phyloP scores from a whole-genome alignment of 1,140 invertebrate species.

The Propsilocerus akamusi region DNA sequence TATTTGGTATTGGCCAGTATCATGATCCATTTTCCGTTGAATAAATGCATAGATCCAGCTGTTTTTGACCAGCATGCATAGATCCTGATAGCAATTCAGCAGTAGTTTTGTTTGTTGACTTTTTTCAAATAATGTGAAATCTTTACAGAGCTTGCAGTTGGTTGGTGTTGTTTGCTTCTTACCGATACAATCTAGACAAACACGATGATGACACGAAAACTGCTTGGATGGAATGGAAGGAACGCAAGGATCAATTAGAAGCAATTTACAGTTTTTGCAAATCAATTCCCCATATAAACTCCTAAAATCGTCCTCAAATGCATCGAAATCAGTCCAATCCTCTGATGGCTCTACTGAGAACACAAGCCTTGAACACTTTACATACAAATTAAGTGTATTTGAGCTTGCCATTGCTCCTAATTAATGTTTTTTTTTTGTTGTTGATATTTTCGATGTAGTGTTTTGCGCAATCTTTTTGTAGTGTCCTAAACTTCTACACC shows the following conservation, averaged over 20 bases:
- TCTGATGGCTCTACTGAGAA: background rate
- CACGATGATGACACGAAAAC: constrained; percentile 2
- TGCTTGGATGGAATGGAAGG: constrained; percentile 9
- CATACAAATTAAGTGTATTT: background rate
- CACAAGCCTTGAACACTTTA: background rate
- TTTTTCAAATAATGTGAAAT: background rate
- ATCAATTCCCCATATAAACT: background rate
- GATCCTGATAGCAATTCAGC: background rate
- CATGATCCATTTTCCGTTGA: background rate
- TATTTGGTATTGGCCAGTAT: background rate
- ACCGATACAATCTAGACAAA: background rate
- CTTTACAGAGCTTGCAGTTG: background rate
- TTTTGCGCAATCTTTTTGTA: too few relatives aligned
- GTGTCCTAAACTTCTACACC: too few relatives aligned
- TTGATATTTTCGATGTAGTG: too few relatives aligned
- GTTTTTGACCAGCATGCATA: background rate
- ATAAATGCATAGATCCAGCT: background rate
- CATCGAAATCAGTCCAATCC: background rate
- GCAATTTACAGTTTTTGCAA: background rate
- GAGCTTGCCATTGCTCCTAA: too few relatives aligned
- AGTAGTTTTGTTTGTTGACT: background rate
- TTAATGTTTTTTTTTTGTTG: too few relatives aligned
- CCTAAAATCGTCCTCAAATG: background rate
- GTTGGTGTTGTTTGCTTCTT: background rate
- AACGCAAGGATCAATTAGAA: constrained; percentile 4